phyloP scores from a whole-genome alignment of 2,113 vertebrate genomes.

The Gobius niger region DNA sequence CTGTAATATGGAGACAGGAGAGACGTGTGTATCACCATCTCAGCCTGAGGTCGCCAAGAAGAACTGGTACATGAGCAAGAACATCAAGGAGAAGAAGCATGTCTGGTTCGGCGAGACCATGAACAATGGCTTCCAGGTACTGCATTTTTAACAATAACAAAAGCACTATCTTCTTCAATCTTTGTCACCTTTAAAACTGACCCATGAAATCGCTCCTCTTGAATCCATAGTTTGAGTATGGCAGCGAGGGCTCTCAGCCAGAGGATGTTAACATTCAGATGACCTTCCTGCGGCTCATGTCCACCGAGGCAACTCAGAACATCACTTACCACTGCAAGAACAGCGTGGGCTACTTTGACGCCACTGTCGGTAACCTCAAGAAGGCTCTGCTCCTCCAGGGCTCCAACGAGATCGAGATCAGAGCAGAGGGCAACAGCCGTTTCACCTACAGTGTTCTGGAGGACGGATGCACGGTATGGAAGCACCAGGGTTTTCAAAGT shows the following conservation, averaged over 20 bases:
- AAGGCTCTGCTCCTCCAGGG: conserved; percentile 96
- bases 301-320: conserved; percentile 96
- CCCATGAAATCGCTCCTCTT: not conserved
- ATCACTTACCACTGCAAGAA: conserved; percentile 99
- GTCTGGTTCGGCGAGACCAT: conserved; percentile 96
- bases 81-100: conserved; percentile 94
- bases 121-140: conserved; percentile 91
- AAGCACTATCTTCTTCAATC: not conserved
- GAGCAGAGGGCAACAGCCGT: conserved; percentile 98
- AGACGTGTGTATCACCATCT: conserved; percentile 87
- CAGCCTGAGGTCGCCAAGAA: conserved; percentile 82
- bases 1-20: conserved; percentile 97
- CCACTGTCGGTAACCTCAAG: conserved; percentile 90
- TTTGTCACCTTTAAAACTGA: conserved; percentile 59
- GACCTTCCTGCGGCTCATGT: conserved; percentile 98
- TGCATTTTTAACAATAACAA: conserved; percentile 7
- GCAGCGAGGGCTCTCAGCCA: conserved; percentile 84
- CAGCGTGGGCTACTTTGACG: conserved; percentile 97
- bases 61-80: conserved; percentile 96
- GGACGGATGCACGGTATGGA: conserved; percentile 94
- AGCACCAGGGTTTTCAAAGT: not conserved
- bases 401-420: conserved; percentile 97
- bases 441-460: conserved; percentile 92
- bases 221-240: conserved; percentile 86
- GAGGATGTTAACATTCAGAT: conserved; percentile 95